Base-by-base conservation (phyloP, 1,140 invertebrate species). In the Phthorimaea operculella region DNA sequence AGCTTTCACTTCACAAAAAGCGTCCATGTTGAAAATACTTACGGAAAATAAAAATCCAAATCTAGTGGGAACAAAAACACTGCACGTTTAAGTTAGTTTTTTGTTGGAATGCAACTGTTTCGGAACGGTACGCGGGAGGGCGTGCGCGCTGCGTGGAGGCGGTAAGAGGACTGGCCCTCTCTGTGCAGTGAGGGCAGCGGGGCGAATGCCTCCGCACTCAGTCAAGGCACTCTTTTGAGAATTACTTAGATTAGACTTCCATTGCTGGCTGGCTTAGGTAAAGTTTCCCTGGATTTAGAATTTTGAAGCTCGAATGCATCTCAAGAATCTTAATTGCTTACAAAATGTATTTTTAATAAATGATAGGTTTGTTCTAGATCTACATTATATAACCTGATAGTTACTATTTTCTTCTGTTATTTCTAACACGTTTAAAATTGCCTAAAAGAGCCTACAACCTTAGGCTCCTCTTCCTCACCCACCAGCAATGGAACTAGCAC, bases 101-200 rank as follows among this genome's bases (percentile, higher is more conserved):
- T 55, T 49, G 64, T 72, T 65, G 66, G 70, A 69, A 73, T 59
- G 59, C 52, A 73, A 73, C 67, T 69, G 71, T 70, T 72, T 70
- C 64, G 66, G 57, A 76, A 80, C 77, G 59, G 28, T 60, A 57
- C 49, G 15, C 4, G 48, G 49, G 64, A 54, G 57, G 16, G 57
- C 76, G 70, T 74, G 57, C 64, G 54, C 54, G 62, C 69, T 8
- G n/a, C 49, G 52, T 60, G 53, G 66, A 63, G 62, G 59, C 59
- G 54, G 39, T 51, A 66, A 52, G 71, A 78, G 76, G 70, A 80
- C 79, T 83, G 79, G 69, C 72, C 73, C 75, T 74, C 71, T 65
- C 57, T 51, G 62, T 64, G 79, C 56, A 52, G 62, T 64, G 79
- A 76, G 76, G 70, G 62, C 70, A 68, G 76, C 68, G 77, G 73